Base-by-base conservation (phyloP, 2,113 vertebrate species). In the Salvelinus namaycush region DNA sequence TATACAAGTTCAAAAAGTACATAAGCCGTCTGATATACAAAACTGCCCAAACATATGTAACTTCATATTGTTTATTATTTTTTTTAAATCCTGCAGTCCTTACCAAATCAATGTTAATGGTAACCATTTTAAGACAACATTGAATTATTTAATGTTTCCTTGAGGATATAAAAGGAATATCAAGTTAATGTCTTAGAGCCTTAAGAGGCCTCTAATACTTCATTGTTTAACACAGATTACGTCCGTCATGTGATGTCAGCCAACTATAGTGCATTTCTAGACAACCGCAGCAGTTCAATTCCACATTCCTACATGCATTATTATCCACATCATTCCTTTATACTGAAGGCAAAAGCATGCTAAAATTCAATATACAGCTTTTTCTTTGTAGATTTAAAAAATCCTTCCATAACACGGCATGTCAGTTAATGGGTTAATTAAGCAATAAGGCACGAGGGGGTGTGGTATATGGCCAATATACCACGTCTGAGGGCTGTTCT, bases 231-330 rank as follows among this genome's bases (percentile, higher is more conserved):
- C 76, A 83, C 24, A 77, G 49, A 68, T 48, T 62, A 76, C 12
- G 34, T 81, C 18, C 49, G 39, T 48, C 68, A 48, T 70, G 39
- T 49, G 59, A 22, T 73, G 74, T 81, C 60, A 79, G 59, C 79
- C 80, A 89, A 86, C 83, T 87, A 84, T 76, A 77, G 73, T 79
- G 79, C 73, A 80, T 83, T 83, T 74, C 73, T 79, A 84, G 74
- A 84, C 77, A 82, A 75, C 57, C 70, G 79, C 74, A 84, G 82
- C 68, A 83, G 73, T 75, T 78, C 60, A 69, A 74, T 73, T 80
- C 51, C 79, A 86, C 82, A 86, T 81, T 87, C 83, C 80, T 71
- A 83, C 87, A 87, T 89, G 87, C 87, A 87, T 78, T 34, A 73
- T 75, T 68, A 31, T 29, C 68, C 71, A 80, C 67, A 73, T 49